phyloP scores from a whole-genome alignment of 2,797 vertebrate species.

The Micrastur ruficollis region DNA sequence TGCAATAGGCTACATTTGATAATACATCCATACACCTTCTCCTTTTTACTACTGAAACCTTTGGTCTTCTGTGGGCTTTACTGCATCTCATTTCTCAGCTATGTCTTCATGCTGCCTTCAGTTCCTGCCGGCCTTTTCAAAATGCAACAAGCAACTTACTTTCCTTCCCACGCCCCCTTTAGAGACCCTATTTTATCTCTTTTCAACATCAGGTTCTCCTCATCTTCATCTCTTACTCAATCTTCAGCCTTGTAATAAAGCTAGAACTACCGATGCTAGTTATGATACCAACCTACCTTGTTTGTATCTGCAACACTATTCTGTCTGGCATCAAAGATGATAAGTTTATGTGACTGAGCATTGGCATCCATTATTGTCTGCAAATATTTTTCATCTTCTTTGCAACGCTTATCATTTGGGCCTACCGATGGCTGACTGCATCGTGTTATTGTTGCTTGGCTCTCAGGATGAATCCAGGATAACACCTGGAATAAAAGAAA shows the following conservation, averaged over 20 bases:
- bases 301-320: slow-evolving; percentile 89
- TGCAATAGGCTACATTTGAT: background rate
- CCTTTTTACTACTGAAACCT: background rate
- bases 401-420: slow-evolving; percentile 89
- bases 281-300: slow-evolving; percentile 78
- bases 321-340: slow-evolving; percentile 93
- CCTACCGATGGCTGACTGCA: slow-evolving; percentile 93
- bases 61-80: background rate
- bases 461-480: slow-evolving; percentile 97
- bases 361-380: slow-evolving; percentile 98
- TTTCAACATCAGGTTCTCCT: background rate
- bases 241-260: background rate
- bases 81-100: background rate
- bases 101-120: background rate
- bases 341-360: slow-evolving; percentile 95
- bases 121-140: background rate
- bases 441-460: slow-evolving; percentile 90
- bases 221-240: background rate
- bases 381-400: slow-evolving; percentile 92
- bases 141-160: background rate
- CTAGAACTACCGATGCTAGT: background rate
- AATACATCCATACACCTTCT: background rate
- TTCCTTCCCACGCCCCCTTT: background rate
- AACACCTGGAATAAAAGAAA: slow-evolving; percentile 80
- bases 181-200: background rate